Conservation (phyloP, 2,113 vertebrate genomes). For the Setophaga kirtlandii region DNA sequence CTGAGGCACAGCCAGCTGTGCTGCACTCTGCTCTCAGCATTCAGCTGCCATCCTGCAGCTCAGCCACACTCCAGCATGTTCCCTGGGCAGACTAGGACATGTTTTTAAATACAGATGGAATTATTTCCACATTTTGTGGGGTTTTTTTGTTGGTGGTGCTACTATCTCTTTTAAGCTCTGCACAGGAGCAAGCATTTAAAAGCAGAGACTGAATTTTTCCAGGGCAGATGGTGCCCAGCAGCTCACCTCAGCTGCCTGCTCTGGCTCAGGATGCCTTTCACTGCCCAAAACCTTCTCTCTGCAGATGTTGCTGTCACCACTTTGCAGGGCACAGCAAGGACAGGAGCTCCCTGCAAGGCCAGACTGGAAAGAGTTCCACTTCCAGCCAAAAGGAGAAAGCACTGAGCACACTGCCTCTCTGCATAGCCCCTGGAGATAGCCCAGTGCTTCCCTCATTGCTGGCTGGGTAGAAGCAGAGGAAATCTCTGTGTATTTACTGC, state of each 20-base stretch:
- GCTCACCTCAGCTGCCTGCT: not conserved
- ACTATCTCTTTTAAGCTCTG: not conserved
- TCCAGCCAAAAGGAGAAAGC: not conserved
- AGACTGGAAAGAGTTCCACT: not conserved
- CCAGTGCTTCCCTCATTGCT: not conserved
- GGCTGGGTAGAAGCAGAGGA: not conserved
- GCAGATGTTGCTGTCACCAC: not conserved
- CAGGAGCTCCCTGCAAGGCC: not conserved
- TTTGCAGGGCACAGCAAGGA: not conserved
- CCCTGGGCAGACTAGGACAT: fast-evolving
- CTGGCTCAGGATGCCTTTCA: not conserved
- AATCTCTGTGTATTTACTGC: not conserved
- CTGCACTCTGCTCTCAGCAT: not conserved
- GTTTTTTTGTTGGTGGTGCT: no score
- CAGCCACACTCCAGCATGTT: not conserved
- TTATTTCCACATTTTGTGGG: not conserved
- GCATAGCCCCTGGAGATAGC: fast-evolving
- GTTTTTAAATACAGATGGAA: not conserved
- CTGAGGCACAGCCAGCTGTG: not conserved
- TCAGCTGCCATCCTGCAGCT: not conserved
- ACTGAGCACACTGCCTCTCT: fast-evolving
- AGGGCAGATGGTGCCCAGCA: not conserved
- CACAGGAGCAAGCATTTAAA: not conserved
- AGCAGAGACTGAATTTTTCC: not conserved
- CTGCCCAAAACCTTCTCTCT: not conserved